Evolutionary conservation across 2,113 vertebrate species (phyloP), one percentile per base, ranked within the genome.

Genomic region (Camelus dromedarius): DNA sequence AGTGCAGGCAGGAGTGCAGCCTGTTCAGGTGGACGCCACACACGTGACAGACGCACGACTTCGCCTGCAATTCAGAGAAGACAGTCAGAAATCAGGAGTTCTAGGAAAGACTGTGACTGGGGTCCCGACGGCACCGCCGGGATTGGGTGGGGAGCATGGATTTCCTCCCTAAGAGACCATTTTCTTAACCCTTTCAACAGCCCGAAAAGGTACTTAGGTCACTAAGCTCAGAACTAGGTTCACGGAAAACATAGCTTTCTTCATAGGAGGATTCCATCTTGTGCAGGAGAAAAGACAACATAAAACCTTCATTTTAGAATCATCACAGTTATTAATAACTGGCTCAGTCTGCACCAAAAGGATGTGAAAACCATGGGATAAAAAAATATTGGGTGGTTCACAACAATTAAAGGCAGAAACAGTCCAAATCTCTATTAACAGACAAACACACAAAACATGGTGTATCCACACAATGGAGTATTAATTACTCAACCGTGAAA

Each of bases 1-100:
- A 99, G 98, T 99, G 99, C 93, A 99, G 99, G 98, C 99, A 99
- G 97, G 99, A 99, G 98, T 99, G 99, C 93, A 99, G 99, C 97
- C 99, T 98, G 98, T 99, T 99, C 98, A 99, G 99, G 97, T 99
- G 99, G 89, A 99, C 99, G 48, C 99, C 99, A 96, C 99, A 99
- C 97, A 99, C 99, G 32, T 99, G 99, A 98, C 99, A 99, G 96
- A 99, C 99, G 95, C 99, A 99, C n/a, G 99, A 99, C 98, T 99
- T 99, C 5, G 99, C 99, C 99, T 99, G 97, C 24, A 99, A 99
- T 0, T 84, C 28, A 97, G 58, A 90, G 94, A 88, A n/a, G 52
- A 58, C 35, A n/a, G 62, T 13, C 38, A 32, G 60, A 58, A n/a
- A 91, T 7, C 32, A n/a, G 24, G 9, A 28, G 2, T 73, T 42